Conservation (phyloP, 2,113 vertebrate species). For the Eupsittula cactorum region DNA sequence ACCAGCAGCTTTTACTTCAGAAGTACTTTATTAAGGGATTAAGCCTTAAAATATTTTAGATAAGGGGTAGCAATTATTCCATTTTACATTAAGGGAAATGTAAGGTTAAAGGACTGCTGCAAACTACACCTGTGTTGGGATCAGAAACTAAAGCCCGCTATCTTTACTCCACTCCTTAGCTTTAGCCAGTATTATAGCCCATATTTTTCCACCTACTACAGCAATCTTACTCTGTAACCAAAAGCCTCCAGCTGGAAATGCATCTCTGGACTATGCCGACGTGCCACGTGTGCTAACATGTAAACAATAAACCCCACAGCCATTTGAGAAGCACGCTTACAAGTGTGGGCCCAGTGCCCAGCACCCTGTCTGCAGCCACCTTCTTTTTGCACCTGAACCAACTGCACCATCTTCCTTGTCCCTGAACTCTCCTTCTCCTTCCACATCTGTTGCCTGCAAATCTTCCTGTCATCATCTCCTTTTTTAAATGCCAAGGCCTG, state of each 20-base stretch:
- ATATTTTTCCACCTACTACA: neutral
- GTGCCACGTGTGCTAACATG: neutral
- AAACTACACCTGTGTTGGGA: neutral
- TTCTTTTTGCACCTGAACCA: neutral
- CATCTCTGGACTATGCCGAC: neutral
- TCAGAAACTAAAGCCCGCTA: slow-evolving; percentile 13
- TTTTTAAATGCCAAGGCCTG: slow-evolving; percentile 17
- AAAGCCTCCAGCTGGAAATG: neutral
- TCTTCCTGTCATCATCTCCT: slow-evolving; percentile 57
- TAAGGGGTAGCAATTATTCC: neutral
- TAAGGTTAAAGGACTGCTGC: neutral
- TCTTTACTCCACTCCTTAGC: slow-evolving; percentile 10
- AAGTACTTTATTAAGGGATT: neutral
- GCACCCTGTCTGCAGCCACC: neutral
- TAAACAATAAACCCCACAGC: neutral
- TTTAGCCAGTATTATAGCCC: neutral
- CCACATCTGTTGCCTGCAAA: slow-evolving; percentile 58
- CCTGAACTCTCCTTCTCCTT: slow-evolving; percentile 58
- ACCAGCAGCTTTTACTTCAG: neutral
- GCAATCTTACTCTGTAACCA: neutral
- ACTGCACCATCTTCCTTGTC: neutral
- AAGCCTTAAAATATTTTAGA: neutral
- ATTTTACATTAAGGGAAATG: neutral
- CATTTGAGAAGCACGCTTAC: neutral
- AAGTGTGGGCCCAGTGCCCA: neutral